These are phyloP conservation scores for Leptoclinus maculatus DNA, from an alignment of 2,797 vertebrate species.

Conservation along the genomic window DNA sequence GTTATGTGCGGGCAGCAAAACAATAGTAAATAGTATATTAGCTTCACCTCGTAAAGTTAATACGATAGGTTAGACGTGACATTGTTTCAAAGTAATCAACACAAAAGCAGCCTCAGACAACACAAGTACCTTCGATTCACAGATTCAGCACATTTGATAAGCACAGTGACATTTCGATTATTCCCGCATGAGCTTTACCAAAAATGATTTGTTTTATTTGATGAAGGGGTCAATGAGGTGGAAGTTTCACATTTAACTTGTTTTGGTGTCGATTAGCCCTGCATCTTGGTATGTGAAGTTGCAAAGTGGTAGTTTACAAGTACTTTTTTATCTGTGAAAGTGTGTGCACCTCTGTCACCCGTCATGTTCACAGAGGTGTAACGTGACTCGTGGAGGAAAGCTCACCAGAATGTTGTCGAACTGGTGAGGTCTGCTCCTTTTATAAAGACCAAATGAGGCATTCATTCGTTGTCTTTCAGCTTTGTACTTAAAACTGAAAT, in stretches of 20 bases:
- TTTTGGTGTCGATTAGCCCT: not conserved
- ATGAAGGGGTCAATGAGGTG: not conserved
- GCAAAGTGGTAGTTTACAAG: too few species aligned
- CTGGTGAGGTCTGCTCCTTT: constrained; percentile 21
- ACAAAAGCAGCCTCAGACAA: not conserved
- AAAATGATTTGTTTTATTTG: too few species aligned
- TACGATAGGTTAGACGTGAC: not conserved
- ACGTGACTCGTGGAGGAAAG: not conserved
- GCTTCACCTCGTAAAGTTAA: not conserved
- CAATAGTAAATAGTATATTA: not conserved
- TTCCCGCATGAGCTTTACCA: too few species aligned
- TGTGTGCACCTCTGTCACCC: not conserved
- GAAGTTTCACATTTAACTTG: not conserved
- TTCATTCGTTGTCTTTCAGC: not conserved
- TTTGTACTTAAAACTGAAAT: not conserved
- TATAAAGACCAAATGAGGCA: not conserved
- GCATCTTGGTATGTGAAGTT: not conserved
- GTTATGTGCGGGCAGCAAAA: not conserved
- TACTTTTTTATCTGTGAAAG: not conserved
- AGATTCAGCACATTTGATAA: too few species aligned
- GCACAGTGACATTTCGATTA: too few species aligned
- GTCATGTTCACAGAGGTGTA: not conserved
- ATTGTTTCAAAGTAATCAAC: not conserved
- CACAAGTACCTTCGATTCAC: too few species aligned
- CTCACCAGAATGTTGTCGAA: constrained; percentile 38